These are phyloP conservation scores for Callionymus lyra DNA, from an alignment of 2,113 vertebrate species.

Conservation along the genomic window DNA sequence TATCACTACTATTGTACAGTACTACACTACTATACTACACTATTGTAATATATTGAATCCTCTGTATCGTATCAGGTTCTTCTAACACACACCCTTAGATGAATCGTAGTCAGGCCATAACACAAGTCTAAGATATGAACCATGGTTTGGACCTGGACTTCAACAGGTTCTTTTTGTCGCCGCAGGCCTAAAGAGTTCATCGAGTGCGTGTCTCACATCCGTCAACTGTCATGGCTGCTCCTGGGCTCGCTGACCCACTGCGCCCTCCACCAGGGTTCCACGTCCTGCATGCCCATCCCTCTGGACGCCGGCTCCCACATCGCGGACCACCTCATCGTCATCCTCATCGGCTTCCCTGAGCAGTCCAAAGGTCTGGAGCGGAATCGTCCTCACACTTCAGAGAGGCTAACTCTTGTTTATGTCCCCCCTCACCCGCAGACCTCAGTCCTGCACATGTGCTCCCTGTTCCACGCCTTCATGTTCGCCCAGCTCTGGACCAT, in stretches of 20 bases:
- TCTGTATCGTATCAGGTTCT: too few species aligned
- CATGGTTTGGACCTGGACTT: too few species aligned
- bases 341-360: slow-evolving; percentile 96
- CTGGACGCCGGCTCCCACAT: slow-evolving; percentile 96
- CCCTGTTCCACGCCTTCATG: slow-evolving; percentile 97
- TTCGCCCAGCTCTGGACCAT: slow-evolving; percentile 98
- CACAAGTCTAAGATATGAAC: too few species aligned
- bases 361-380: slow-evolving; percentile 86
- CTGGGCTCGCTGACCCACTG: slow-evolving; percentile 93
- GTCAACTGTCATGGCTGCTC: slow-evolving; percentile 94
- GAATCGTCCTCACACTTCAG: not conserved
- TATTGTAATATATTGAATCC: too few species aligned
- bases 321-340: slow-evolving; percentile 95
- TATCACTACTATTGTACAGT: too few species aligned
- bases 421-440: slow-evolving; percentile 74
- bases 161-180: not conserved
- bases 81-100: too few species aligned
- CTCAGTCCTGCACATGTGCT: slow-evolving; percentile 97
- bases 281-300: slow-evolving; percentile 94
- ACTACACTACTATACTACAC: too few species aligned
- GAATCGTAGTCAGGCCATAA: too few species aligned
- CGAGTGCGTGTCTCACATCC: slow-evolving; percentile 95
- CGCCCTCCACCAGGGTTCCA: slow-evolving; percentile 86
- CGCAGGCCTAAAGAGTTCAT: slow-evolving; percentile 96
- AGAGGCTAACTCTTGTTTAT: slow-evolving; percentile 11